phyloP scores from a whole-genome alignment of 1,140 invertebrate species.

The Hyles euphorbiae region DNA sequence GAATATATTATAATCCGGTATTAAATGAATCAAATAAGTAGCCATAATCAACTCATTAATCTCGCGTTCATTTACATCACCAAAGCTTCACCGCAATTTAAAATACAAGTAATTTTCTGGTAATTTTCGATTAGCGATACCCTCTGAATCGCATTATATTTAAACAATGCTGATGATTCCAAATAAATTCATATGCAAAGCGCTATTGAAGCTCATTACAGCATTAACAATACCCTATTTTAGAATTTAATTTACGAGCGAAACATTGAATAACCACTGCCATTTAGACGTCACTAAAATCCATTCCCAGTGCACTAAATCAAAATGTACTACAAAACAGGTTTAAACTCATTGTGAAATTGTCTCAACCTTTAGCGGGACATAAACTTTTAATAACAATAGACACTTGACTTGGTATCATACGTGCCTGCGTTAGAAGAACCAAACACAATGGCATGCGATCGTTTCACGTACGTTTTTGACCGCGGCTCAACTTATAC shows the following conservation, averaged over 20 bases:
- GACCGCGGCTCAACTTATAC: slow-evolving; percentile 21
- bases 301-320: slow-evolving; percentile 61
- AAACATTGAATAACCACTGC: slow-evolving; percentile 34
- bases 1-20: no score
- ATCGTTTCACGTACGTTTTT: background rate
- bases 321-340: slow-evolving; percentile 42
- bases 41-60: no score
- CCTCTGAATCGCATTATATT: slow-evolving; percentile 1
- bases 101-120: no score
- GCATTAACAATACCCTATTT: slow-evolving; percentile 9
- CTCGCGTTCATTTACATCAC: no score
- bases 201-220: background rate
- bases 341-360: slow-evolving; percentile 34
- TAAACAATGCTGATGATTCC: background rate
- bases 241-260: slow-evolving; percentile 30
- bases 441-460: slow-evolving; percentile 10
- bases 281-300: slow-evolving; percentile 37
- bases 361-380: slow-evolving; percentile 48
- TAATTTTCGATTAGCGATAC: no score
- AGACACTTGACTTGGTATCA: slow-evolving; percentile 54
- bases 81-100: no score
- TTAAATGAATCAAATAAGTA: no score
- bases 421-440: slow-evolving; percentile 17
- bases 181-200: slow-evolving; percentile 2
- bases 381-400: slow-evolving; percentile 49